phyloP scores from a whole-genome alignment of 2,113 vertebrate genomes.

The Aepyceros melampus region DNA sequence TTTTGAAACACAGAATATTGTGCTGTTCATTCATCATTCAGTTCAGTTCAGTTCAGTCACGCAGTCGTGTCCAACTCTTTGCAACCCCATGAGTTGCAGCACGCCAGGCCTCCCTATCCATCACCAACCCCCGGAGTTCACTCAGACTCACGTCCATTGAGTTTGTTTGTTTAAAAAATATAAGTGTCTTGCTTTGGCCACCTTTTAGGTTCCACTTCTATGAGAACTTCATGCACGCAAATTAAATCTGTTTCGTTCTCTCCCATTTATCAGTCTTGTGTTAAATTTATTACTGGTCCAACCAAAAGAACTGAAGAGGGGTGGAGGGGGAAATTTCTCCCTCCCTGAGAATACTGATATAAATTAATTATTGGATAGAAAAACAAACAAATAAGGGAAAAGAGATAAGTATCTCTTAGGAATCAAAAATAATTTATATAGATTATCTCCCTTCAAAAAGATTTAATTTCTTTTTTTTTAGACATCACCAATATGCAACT shows the following conservation, averaged over 20 bases:
- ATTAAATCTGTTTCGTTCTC: not conserved
- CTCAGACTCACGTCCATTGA: too few species aligned
- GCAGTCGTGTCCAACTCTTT: too few species aligned
- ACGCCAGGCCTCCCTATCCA: too few species aligned
- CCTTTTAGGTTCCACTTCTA: not conserved
- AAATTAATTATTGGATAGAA: not conserved
- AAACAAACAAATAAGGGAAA: not conserved
- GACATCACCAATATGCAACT: not conserved
- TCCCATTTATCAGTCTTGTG: rapidly evolving
- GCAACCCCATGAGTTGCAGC: too few species aligned
- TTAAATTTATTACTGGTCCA: not conserved
- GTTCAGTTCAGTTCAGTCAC: too few species aligned
- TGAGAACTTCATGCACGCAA: not conserved
- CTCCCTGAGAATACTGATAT: not conserved
- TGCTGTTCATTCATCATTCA: slow-evolving; percentile 1
- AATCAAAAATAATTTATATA: not conserved
- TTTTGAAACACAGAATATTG: slow-evolving; percentile 33
- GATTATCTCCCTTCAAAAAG: not conserved
- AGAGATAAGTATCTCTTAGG: not conserved
- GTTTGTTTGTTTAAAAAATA: not conserved
- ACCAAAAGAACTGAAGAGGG: not conserved
- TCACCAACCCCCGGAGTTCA: too few species aligned
- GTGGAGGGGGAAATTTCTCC: not conserved
- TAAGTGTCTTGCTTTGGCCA: not conserved
- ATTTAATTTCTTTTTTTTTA: not conserved